Conservation (phyloP, 2,797 vertebrate genomes). For the Pangasius sanitwongsei region DNA sequence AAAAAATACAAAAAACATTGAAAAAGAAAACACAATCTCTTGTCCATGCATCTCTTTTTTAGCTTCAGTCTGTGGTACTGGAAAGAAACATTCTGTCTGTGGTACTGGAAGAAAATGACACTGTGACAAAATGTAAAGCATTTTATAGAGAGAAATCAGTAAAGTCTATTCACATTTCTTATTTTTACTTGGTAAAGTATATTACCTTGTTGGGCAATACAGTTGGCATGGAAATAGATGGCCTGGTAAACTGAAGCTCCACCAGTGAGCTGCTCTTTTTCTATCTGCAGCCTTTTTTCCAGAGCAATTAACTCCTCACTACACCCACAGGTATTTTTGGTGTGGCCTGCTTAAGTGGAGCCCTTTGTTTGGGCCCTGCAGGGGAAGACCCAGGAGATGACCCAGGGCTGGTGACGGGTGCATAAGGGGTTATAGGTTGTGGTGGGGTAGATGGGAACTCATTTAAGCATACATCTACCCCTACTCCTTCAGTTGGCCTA, state of each 20-base stretch:
- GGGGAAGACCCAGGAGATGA: neutral
- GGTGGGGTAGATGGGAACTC: neutral
- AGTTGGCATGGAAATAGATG: neutral
- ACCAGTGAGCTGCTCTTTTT: neutral
- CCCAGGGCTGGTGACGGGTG: neutral
- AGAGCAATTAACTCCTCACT: conserved; percentile 46
- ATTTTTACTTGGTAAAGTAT: neutral
- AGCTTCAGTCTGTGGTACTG: no score
- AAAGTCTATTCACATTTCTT: neutral
- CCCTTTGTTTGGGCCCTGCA: neutral
- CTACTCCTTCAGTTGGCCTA: neutral
- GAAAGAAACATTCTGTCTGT: no score
- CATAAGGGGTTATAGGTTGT: neutral
- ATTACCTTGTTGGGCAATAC: neutral
- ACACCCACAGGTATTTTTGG: neutral
- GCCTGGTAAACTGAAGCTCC: neutral
- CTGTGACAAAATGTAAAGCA: neutral
- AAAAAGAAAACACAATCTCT: no score
- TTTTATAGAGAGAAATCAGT: neutral
- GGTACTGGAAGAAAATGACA: no score
- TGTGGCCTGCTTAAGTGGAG: neutral
- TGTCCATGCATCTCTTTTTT: no score
- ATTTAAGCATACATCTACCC: neutral
- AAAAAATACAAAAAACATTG: no score
- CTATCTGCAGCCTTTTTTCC: neutral